phyloP scores from a whole-genome alignment of 2,888 invertebrate genomes.

The Colletes collaris region DNA sequence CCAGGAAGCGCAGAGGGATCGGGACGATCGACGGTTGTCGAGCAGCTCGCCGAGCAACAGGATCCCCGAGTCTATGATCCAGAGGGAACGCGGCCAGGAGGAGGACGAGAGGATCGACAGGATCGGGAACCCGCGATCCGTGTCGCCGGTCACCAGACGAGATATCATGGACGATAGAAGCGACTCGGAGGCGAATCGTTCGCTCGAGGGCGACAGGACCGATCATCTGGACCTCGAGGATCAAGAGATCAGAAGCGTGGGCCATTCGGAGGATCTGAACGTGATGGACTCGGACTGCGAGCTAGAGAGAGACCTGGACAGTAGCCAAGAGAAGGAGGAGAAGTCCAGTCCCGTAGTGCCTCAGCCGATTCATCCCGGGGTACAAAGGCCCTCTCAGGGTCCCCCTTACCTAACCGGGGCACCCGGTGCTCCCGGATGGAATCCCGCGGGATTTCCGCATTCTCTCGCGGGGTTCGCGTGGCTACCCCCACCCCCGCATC shows the following conservation, averaged over 20 bases:
- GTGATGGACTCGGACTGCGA: slow-evolving; percentile 81
- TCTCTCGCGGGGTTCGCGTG: slow-evolving; percentile 87
- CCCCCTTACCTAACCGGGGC: slow-evolving; percentile 82
- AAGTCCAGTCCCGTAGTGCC: slow-evolving; percentile 86
- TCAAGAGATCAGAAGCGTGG: slow-evolving; percentile 79
- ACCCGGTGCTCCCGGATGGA: slow-evolving; percentile 81
- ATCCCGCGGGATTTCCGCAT: slow-evolving; percentile 82
- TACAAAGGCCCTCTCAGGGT: slow-evolving; percentile 86
- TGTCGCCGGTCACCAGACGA: slow-evolving; percentile 76
- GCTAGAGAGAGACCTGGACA: slow-evolving; percentile 75
- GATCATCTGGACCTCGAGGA: slow-evolving; percentile 79
- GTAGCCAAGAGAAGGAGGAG: slow-evolving; percentile 78
- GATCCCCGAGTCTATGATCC: slow-evolving; percentile 61
- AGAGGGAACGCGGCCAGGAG: slow-evolving; percentile 67
- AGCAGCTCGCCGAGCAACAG: slow-evolving; percentile 54
- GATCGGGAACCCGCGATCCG: slow-evolving; percentile 72
- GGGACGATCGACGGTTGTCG: slow-evolving; percentile 58
- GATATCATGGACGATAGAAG: slow-evolving; percentile 78
- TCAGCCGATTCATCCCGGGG: slow-evolving; percentile 86
- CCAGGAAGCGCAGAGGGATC: slow-evolving; percentile 63
- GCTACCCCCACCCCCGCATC: slow-evolving; percentile 86
- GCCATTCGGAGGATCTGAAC: slow-evolving; percentile 81
- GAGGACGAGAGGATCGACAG: slow-evolving; percentile 72
- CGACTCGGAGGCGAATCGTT: slow-evolving; percentile 80
- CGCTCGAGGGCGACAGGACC: slow-evolving; percentile 78